Percentiles rank a stretch among this genome's conserved stretches.
phyloP scores from a whole-genome alignment of 2,888 invertebrate species.

The Drosophila falleni region DNA sequence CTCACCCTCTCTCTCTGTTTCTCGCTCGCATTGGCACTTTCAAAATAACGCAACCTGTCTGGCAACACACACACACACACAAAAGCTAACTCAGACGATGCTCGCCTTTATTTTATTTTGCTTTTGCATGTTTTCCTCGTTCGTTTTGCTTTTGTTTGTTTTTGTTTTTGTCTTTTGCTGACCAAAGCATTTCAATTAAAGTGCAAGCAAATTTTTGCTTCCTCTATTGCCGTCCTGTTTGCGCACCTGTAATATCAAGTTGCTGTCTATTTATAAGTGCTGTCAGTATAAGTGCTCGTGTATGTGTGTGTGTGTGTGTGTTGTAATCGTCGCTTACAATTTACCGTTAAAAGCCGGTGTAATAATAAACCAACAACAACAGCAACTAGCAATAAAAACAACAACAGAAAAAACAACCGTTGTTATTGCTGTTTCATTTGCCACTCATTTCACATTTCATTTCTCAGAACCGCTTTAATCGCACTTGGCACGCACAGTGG shows the following conservation, averaged over 20 bases:
- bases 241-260: conserved; percentile 43
- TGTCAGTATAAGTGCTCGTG: conserved; percentile 8
- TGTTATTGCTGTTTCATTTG: conserved; percentile 40
- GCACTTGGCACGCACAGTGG: conserved; percentile 68
- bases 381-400: conserved; percentile 28
- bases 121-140: conserved; percentile 53
- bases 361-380: conserved; percentile 59
- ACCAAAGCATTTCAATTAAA: conserved; percentile 70
- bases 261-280: conserved; percentile 32
- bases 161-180: conserved; percentile 28
- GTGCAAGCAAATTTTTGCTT: conserved; percentile 63
- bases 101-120: conserved; percentile 51
- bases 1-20: conserved; percentile 9
- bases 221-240: conserved; percentile 63
- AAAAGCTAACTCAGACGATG: conserved; percentile 21
- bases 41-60: conserved; percentile 69
- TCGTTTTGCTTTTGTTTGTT: conserved; percentile 34
- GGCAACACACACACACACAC: conserved; percentile 28
- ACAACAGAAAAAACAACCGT: conserved; percentile 28
- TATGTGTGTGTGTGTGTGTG: conserved; percentile 28
- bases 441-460: conserved; percentile 43
- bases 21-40: conserved; percentile 44
- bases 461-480: conserved; percentile 53
- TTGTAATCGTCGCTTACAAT: conserved; percentile 70
- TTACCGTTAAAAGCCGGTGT: conserved; percentile 72